Evolutionary conservation across 2,888 invertebrate species (phyloP).

Genomic region (Teleogryllus oceanicus): DNA sequence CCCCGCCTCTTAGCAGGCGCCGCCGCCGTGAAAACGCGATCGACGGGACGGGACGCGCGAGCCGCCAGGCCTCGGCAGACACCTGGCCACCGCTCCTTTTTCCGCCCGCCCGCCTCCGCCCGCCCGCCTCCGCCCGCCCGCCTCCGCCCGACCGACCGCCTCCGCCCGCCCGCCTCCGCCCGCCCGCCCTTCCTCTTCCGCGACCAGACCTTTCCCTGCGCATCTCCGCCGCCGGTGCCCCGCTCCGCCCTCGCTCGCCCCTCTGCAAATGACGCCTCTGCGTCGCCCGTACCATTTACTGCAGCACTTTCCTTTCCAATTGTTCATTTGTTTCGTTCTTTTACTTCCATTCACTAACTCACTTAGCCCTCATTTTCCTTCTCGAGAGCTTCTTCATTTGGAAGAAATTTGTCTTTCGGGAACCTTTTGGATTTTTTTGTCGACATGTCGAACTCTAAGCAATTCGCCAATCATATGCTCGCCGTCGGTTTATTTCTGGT

Average conservation of each 20-base stretch:
- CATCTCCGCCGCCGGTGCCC: no score
- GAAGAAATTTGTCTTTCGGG: neutral
- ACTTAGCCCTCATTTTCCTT: neutral
- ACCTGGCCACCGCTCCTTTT: no score
- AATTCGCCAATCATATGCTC: neutral
- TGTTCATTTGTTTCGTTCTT: neutral
- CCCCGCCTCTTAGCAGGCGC: no score
- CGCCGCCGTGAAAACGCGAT: no score
- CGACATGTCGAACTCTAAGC: neutral
- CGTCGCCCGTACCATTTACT: neutral
- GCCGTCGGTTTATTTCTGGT: neutral
- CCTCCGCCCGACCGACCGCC: no score
- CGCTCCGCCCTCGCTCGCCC: neutral
- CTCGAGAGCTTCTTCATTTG: constrained; percentile 5
- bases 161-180: no score
- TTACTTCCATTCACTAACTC: neutral
- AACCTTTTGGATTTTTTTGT: neutral
- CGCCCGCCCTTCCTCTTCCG: no score
- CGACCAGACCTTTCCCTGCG: no score
- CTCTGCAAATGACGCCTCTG: neutral
- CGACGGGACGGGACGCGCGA: no score
- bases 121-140: no score
- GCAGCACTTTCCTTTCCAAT: neutral
- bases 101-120: no score
- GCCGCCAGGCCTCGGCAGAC: no score